Percentiles rank a stretch among this genome's conserved stretches.
These are phyloP conservation scores for Clupea harengus DNA, from an alignment of 2,113 vertebrate genomes.

Conservation along the genomic window DNA sequence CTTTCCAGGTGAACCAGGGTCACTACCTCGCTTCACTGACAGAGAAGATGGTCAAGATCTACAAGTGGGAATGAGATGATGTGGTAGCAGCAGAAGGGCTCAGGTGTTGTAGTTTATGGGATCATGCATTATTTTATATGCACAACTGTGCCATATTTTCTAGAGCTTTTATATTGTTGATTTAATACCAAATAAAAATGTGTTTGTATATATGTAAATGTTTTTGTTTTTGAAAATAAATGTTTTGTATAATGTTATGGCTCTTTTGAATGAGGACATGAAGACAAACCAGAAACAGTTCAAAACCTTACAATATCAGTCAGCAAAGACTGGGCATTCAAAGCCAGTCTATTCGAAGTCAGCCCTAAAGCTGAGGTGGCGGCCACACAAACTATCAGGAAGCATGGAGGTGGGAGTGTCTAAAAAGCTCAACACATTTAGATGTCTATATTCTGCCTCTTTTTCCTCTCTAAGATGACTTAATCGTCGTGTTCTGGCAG, in stretches of 20 bases:
- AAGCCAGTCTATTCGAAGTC: not conserved
- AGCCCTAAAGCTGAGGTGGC: not conserved
- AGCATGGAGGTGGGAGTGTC: no score
- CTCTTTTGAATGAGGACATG: not conserved
- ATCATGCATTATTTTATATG: not conserved
- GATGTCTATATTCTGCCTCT: not conserved
- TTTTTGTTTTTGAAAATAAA: not conserved
- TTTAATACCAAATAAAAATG: not conserved
- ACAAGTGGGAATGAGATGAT: slow-evolving; percentile 84
- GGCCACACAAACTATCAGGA: not conserved
- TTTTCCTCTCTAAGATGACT: not conserved
- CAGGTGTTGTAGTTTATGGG: not conserved
- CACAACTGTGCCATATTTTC: not conserved
- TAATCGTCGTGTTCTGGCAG: not conserved
- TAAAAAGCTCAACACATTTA: not conserved
- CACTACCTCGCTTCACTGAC: slow-evolving; percentile 87
- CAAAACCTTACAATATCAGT: not conserved
- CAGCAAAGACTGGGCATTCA: not conserved
- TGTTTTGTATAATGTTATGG: not conserved
- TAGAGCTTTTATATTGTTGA: not conserved
- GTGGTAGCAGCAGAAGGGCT: not conserved
- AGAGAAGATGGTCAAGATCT: slow-evolving; percentile 86
- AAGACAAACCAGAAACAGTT: not conserved
- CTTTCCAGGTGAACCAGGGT: slow-evolving; percentile 79
- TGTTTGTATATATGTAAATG: not conserved